Evolutionary conservation across 1,140 invertebrate species (phyloP), one percentile per base, ranked within the genome.

Genomic region (Panagrolaimus sp.): DNA sequence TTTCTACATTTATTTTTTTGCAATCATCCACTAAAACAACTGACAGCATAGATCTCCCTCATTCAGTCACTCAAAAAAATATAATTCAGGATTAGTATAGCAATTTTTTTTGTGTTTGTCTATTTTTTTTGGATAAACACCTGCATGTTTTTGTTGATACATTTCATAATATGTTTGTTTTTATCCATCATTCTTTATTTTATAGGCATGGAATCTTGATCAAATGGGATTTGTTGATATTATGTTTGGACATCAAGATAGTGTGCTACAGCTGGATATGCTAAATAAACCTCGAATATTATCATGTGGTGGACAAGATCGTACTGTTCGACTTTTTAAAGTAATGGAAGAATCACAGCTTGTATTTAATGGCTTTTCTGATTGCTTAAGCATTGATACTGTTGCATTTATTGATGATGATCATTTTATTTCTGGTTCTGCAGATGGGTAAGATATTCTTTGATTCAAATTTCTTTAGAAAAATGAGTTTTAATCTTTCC

Each of bases 351-450:
- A 72, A 27, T 63, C 47, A 16, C 74, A 75, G 47, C 44, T 75
- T 14, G 74, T 75, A 27, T 75, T 75, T 31, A 75, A 75, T 62
- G 74, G 74, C 1, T 66, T 77, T 23, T 31, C 31, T 38, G 70
- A 72, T 25, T 63, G 61, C 14, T 63, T 73, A 9, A 75, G 74
- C 47, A 69, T 75, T 46, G 74, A 75, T 61, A 66, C 63, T 42
- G 74, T 77, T 27, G 68, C 74, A 5, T 4, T 75, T 47, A 74
- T 75, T 48, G 72, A 75, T 65, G 74, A 77, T 45, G 74, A 75
- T 62, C 74, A 77, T 31, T 75, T 68, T 53, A 65, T 75, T 43
- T 75, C 74, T 46, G 74, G 74, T 38, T 47, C 42, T 14, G 63
- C 62, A 14, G 70, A 75, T 51, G 74, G 74, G 74, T 77, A 23